Conservation (phyloP, 2,113 vertebrate genomes). For the Microcebus jonahi region DNA sequence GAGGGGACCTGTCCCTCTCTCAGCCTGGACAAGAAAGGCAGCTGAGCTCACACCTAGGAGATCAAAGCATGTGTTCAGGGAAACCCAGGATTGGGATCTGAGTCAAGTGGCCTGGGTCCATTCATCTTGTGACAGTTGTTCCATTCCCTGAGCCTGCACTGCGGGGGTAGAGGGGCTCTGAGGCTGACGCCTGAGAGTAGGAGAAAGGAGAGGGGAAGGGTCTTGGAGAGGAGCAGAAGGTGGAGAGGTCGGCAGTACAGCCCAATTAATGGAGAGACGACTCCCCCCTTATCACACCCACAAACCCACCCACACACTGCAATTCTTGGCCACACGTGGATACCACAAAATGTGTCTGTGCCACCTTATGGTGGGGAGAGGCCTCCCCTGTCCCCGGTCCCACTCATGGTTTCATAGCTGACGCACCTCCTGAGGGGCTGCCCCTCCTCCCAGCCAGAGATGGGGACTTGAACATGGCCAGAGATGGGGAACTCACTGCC, state of each 20-base stretch:
- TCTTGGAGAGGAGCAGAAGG: neutral
- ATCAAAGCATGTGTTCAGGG: neutral
- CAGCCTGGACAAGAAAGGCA: fast-evolving
- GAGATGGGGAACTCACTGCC: neutral
- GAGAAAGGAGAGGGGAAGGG: neutral
- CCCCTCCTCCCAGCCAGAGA: too few species aligned
- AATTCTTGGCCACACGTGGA: neutral
- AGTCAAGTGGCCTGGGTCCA: neutral
- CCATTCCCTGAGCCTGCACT: neutral
- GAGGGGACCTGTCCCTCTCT: neutral
- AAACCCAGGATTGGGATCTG: neutral
- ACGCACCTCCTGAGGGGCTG: neutral
- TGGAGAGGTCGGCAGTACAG: neutral
- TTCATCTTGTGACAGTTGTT: neutral
- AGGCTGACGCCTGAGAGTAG: neutral
- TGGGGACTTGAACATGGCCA: neutral
- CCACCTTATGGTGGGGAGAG: too few species aligned
- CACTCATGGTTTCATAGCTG: neutral
- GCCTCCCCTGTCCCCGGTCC: too few species aligned
- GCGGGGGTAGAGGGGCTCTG: neutral
- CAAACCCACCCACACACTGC: neutral
- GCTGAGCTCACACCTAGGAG: neutral
- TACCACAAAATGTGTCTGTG: neutral
- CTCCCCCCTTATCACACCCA: neutral
- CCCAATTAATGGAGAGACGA: fast-evolving